A percentile compares a stretch with the other conserved stretches of the same genome.
These are phyloP conservation scores for Terrapene triunguis DNA, from an alignment of 2,113 vertebrate genomes.

Conservation along the genomic window DNA sequence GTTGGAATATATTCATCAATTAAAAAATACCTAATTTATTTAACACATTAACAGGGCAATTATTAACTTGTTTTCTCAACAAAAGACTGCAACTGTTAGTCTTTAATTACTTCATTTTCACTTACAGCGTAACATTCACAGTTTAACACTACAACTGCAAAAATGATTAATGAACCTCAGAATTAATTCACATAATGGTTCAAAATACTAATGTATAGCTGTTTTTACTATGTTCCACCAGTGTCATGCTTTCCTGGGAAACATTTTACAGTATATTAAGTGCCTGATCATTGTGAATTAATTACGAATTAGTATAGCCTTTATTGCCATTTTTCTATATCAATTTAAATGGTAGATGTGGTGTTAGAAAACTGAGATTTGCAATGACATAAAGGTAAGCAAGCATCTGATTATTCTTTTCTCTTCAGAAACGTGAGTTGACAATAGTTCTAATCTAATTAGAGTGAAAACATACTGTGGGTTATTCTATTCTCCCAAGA, in stretches of 20 bases:
- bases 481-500: background rate
- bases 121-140: constrained; percentile 67
- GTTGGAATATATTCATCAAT: background rate
- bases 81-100: constrained; percentile 67
- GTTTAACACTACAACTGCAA: constrained; percentile 74
- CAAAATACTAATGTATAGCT: constrained; percentile 58
- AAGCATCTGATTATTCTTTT: background rate
- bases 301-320: constrained; percentile 52
- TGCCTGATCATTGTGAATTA: constrained; percentile 49
- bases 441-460: constrained; percentile 3
- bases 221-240: constrained; percentile 31
- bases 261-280: constrained; percentile 66
- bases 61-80: constrained; percentile 67
- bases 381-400: background rate
- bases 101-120: constrained; percentile 77
- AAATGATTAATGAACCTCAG: constrained; percentile 75
- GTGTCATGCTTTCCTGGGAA: constrained; percentile 42
- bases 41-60: constrained; percentile 39
- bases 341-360: background rate
- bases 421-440: background rate
- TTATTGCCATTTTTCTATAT: constrained; percentile 33
- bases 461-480: background rate
- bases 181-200: constrained; percentile 57
- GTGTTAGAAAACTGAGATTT: constrained; percentile 1
- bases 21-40: constrained; percentile 45